A percentile compares a stretch with the other conserved stretches of the same genome.
Evolutionary conservation across 1,140 invertebrate genomes (phyloP).

Genomic region (Probaryconus sp.): DNA sequence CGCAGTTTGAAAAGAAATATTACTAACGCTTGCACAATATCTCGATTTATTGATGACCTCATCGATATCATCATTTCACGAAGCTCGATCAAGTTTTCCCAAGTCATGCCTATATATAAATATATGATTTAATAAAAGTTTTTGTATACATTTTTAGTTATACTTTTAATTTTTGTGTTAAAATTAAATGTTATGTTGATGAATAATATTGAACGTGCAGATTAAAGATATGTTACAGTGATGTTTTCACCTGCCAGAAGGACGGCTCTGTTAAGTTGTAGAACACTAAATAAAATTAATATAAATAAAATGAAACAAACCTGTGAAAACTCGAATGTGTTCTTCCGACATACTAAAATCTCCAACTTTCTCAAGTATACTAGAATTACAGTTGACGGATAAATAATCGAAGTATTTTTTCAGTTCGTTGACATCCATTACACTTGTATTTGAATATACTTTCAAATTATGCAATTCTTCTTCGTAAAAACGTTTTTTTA

Average conservation of each 20-base stretch:
- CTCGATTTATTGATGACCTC: slow-evolving; percentile 23
- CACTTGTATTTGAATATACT: slow-evolving; percentile 15
- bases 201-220: too few species aligned
- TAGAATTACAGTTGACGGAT: slow-evolving; percentile 5
- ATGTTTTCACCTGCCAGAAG: too few species aligned
- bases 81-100: slow-evolving; percentile 16
- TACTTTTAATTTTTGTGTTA: too few species aligned
- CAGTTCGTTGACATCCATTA: slow-evolving; percentile 15
- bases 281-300: not conserved
- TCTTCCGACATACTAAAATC: slow-evolving; percentile 28
- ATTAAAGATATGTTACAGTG: too few species aligned
- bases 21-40: slow-evolving; percentile 32
- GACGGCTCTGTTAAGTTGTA: too few species aligned
- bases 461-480: slow-evolving; percentile 27
- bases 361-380: slow-evolving; percentile 18
- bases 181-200: too few species aligned
- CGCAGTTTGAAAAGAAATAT: slow-evolving; percentile 51
- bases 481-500: slow-evolving; percentile 47
- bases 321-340: slow-evolving; percentile 24
- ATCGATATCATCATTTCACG: slow-evolving; percentile 23
- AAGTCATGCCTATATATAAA: slow-evolving; percentile 15
- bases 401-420: slow-evolving; percentile 19
- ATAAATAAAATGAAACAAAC: not conserved
- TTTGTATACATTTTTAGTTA: too few species aligned
- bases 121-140: not conserved